Base-by-base conservation (phyloP, 2,888 invertebrate species). In the Pinctada fucata region DNA sequence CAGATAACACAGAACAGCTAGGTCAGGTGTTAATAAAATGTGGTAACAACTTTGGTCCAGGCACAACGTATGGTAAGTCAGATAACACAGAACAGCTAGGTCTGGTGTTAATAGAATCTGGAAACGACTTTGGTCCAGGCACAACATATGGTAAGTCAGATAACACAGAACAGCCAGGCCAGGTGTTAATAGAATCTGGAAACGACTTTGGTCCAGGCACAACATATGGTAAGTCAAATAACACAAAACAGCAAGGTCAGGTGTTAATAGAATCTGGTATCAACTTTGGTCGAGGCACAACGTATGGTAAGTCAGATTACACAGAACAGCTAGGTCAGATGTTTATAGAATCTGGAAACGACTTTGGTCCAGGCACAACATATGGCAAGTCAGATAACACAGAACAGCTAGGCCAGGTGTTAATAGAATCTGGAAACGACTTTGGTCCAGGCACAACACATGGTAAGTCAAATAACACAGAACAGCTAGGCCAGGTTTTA, bases 31-130 rank as follows among this genome's bases (percentile, higher is more conserved):
- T 98, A 97, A 95, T 97, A 71, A 94, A 95, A 91, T 96, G 96
- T 81, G 97, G 96, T 51, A 96, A 95, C 92, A 95, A 96, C 87
- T 96, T 96, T 93, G 97, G 97, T 31, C 95, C 96, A 48, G 95
- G 95, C 31, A 95, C 96, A 72, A 94, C 96, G 77, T 93, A 93
- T 83, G 93, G 93, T 79, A 94, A 94, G 85, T 84, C 94, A 81
- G 97, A 97, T 87, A 96, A 96, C 92, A 96, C 96, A 85, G 97
- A 98, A 92, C 95, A 96, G 85, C 93, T 98, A 76, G 97, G 97
- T 0, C 94, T 96, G 84, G 96, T 96, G 86, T 97, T 98, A 97
- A 95, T 97, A 71, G 94, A 95, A 91, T 96, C 96, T 81, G 97
- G 96, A 50, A 96, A 95, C 92, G 95, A 96, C 87, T 96, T 96